Evolutionary conservation across 2,113 vertebrate genomes (phyloP), one percentile per base, ranked within the genome.

Genomic region (Nycticorax nycticorax): DNA sequence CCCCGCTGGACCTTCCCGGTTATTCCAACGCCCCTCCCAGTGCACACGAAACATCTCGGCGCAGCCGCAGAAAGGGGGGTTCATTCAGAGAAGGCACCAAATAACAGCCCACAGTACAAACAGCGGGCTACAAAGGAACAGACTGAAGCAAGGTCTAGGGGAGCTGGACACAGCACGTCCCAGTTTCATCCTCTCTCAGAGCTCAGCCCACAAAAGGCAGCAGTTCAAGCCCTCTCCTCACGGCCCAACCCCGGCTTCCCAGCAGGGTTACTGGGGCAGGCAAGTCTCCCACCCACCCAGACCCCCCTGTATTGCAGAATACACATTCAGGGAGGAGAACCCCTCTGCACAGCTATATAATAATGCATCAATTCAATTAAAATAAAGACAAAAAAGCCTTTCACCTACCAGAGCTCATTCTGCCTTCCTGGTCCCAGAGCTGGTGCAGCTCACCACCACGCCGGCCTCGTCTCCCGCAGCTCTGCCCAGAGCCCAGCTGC

Each of bases 401-500:
- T 74, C 24, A 1, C 72, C 52, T 67, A 80, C 89, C 82, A 5
- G n/a, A 45, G 7, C 28, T 28, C 52, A 1, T 27, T 5, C 66
- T 18, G 35, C 32, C 23, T 19, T 22, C 37, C 45, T 12, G 1
- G 4, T 6, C n/a, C 17, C 27, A 7, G 37, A 28, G 22, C 45
- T 47, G 45, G 18, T 0, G 0, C 37, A 16, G 10, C 12, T 6
- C 52, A 1, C 3, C 8, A 1, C 47, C 57, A 3, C 1, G 10
- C 35, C 3, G 14, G 0, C 47, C 11, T 12, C 12, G 48, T 23
- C 48, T 50, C 22, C 48, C 22, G 7, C 10, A 6, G 4, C 20
- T 8, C 57, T 50, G 35, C 59, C 39, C 3, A 0, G 27, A 2
- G 27, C 83, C 10, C 72, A 59, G 48, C 56, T 30, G 23, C 2